Base-by-base conservation (phyloP, 2,888 invertebrate species). In the Creontiades dilutus region DNA sequence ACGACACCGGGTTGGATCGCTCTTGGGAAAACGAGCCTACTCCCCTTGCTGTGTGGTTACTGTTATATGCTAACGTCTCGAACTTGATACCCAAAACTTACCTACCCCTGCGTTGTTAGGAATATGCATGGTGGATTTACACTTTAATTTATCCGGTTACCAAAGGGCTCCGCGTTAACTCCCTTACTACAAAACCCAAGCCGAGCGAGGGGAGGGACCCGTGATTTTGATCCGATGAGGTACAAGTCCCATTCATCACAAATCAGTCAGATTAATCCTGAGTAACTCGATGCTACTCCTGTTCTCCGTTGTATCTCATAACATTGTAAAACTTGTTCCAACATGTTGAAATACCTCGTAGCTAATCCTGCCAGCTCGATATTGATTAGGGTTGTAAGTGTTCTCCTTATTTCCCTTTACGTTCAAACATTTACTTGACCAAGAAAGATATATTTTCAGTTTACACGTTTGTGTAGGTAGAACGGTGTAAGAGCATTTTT, bases 41-140 rank as follows among this genome's bases (percentile, higher is more conserved):
- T 68, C 68, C 68, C 68, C 23, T 19, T 27, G 23, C 68, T 68
- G 68, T 23, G 68, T 9, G 68, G 68, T 68, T 52, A 16, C 68
- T 68, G 68, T 68, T 68, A 68, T 37, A 37, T 68, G 68, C 68
- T 68, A 68, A 68, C 68, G 68, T 68, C 68, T 68, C 23, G 68
- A 68, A 68, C 68, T 68, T 68, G 68, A 68, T 68, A 68, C 23
- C 68, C 68, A 68, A 68, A 68, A 68, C 68, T 68, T 68, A 68
- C 68, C 68, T 68, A 23, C 68, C 68, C 23, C 68, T 7, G 68
- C 68, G 68, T 23, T 68, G 68, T 68, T 68, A 19, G 68, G 68
- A 68, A 68, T 68, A 68, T 68, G 68, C 68, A 68, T 68, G 68
- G 68, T 68, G 68, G 68, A 68, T 68, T 68, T 68, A 68, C 68